These are phyloP conservation scores for Siphamia tubifer DNA, from an alignment of 2,113 vertebrate species.

Conservation along the genomic window DNA sequence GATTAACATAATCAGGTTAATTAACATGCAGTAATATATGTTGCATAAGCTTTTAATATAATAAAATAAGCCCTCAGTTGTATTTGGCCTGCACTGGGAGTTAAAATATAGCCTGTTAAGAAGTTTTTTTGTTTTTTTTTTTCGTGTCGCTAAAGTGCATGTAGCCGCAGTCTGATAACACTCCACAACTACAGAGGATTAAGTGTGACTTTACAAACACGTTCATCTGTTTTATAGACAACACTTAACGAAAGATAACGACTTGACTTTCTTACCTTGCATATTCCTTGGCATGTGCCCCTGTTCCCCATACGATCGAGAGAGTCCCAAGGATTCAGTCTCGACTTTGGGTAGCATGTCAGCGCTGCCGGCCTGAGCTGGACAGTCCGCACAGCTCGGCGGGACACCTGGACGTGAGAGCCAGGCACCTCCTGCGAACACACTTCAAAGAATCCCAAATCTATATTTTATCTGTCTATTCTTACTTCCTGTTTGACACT, in stretches of 20 bases:
- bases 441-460: conserved; percentile 22
- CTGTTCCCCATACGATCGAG: conserved; percentile 95
- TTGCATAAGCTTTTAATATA: too few species aligned
- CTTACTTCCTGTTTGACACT: conserved; percentile 2
- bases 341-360: conserved; percentile 99
- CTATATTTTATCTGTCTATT: background rate
- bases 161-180: background rate
- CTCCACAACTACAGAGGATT: background rate
- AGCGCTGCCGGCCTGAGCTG: conserved; percentile 82
- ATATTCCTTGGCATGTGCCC: conserved; percentile 95
- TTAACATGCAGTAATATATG: too few species aligned
- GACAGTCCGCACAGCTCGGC: conserved; percentile 80
- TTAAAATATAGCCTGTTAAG: background rate
- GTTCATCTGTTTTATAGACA: too few species aligned
- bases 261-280: conserved; percentile 88
- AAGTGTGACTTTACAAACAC: too few species aligned
- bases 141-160: background rate
- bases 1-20: too few species aligned
- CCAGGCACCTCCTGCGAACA: conserved; percentile 48
- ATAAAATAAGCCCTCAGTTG: background rate
- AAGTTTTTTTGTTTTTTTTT: too few species aligned
- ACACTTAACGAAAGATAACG: too few species aligned
- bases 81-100: background rate
- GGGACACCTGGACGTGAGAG: conserved; percentile 84
- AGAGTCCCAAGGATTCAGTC: conserved; percentile 91